These are phyloP conservation scores for Fratercula arctica DNA, from an alignment of 2,797 vertebrate species.

Conservation along the genomic window DNA sequence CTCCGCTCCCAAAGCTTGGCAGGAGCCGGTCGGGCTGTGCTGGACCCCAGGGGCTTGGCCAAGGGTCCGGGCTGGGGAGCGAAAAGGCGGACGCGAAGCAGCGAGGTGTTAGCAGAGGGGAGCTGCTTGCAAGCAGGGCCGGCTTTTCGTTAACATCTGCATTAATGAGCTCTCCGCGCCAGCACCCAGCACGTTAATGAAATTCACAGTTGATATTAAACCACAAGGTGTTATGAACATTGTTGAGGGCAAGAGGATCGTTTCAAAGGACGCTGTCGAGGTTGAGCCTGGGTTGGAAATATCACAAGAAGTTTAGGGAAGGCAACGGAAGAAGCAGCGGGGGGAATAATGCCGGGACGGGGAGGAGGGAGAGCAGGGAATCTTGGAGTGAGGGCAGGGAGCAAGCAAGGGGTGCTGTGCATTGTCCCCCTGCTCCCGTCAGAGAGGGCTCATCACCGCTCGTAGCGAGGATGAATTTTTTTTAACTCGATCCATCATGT, in stretches of 20 bases:
- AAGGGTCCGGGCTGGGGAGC: fast-evolving
- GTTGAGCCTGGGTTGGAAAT: neutral
- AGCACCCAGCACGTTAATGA: neutral
- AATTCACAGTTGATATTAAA: neutral
- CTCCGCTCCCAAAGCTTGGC: neutral
- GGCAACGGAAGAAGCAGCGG: neutral
- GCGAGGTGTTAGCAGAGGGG: neutral
- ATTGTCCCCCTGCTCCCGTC: neutral
- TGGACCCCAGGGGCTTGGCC: neutral
- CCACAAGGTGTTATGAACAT: neutral
- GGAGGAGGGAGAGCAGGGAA: neutral
- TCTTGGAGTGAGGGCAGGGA: neutral
- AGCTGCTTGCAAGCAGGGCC: neutral
- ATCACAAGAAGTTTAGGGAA: neutral
- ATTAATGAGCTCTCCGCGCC: neutral
- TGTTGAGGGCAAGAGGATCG: neutral
- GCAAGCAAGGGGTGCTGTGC: neutral
- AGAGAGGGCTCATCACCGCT: neutral
- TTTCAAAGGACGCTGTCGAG: neutral
- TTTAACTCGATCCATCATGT: neutral
- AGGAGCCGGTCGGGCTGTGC: neutral
- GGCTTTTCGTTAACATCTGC: neutral
- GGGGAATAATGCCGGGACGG: neutral
- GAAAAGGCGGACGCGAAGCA: neutral
- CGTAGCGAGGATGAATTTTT: neutral